A percentile compares a stretch with the other conserved stretches of the same genome.
phyloP scores from a whole-genome alignment of 2,888 invertebrate genomes.

The Pimpla rufipes region DNA sequence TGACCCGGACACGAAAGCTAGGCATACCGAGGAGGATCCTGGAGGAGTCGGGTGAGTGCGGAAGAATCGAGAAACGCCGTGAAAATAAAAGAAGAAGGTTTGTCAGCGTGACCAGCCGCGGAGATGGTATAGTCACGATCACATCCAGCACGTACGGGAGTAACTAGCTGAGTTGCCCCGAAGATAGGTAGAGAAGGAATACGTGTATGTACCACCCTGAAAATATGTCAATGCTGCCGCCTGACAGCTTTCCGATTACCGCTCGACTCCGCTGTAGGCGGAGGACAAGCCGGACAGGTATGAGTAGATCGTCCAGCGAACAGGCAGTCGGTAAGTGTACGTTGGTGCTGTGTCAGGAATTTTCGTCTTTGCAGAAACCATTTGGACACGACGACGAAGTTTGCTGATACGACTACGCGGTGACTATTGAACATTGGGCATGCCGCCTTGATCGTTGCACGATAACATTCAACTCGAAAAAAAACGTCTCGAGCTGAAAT shows the following conservation, averaged over 20 bases:
- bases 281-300: slow-evolving; percentile 40
- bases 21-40: background rate
- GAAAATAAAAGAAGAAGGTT: slow-evolving; percentile 36
- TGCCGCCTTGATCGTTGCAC: background rate
- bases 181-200: slow-evolving; percentile 34
- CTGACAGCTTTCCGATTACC: slow-evolving; percentile 70
- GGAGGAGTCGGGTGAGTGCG: background rate
- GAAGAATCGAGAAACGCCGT: background rate
- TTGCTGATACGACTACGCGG: slow-evolving; percentile 13
- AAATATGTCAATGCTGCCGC: slow-evolving; percentile 67
- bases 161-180: slow-evolving; percentile 22
- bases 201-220: slow-evolving; percentile 51
- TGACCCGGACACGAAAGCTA: slow-evolving; percentile 5
- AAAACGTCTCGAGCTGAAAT: no score
- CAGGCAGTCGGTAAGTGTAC: slow-evolving; percentile 30
- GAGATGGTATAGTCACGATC: slow-evolving; percentile 31
- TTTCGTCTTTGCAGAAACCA: slow-evolving; percentile 62
- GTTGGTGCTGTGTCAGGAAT: slow-evolving; percentile 61
- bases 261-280: slow-evolving; percentile 31
- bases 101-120: slow-evolving; percentile 21
- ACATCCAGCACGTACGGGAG: slow-evolving; percentile 10
- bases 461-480: background rate
- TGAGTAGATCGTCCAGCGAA: slow-evolving; percentile 33
- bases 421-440: slow-evolving; percentile 21
- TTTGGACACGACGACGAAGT: slow-evolving; percentile 39